These are phyloP conservation scores for Phoebastria nigripes DNA, from an alignment of 2,797 vertebrate genomes.

Conservation along the genomic window DNA sequence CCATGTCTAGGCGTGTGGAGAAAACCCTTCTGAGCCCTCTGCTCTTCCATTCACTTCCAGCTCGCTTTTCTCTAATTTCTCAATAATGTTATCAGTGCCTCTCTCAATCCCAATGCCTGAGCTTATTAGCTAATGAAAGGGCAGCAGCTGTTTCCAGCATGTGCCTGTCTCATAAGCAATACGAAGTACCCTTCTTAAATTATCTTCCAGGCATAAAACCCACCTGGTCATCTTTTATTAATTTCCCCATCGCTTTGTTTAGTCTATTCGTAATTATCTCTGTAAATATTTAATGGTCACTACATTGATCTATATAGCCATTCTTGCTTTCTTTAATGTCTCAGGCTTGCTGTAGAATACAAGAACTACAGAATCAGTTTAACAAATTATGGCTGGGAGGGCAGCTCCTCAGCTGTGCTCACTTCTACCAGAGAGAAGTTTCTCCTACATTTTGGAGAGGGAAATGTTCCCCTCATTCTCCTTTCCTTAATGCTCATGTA, in stretches of 20 bases:
- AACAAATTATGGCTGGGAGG: not conserved
- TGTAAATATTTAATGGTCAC: constrained; percentile 64
- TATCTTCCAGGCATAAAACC: constrained; percentile 52
- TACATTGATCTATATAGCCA: constrained; percentile 46
- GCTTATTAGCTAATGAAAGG: constrained; percentile 5
- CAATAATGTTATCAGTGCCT: not conserved
- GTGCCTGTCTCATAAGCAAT: constrained; percentile 13
- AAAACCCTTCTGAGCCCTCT: not conserved
- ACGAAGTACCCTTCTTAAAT: not conserved
- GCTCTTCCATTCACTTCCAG: not conserved
- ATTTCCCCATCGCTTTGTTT: constrained; percentile 53
- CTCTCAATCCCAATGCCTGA: not conserved
- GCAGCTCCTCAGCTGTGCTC: not conserved
- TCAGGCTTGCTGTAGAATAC: not conserved
- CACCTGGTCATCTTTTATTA: constrained; percentile 60
- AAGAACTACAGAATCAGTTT: not conserved
- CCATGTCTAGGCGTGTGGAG: not conserved
- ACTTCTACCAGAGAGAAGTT: not conserved
- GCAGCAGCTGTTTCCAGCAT: constrained; percentile 12
- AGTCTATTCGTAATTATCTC: constrained; percentile 55
- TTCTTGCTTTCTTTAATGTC: constrained; percentile 40
- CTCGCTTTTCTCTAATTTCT: not conserved
- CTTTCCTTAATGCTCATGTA: not conserved
- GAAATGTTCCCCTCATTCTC: not conserved
- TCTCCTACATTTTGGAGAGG: not conserved